phyloP scores from a whole-genome alignment of 2,797 vertebrate species.

The Dendrocincla tyrannina region DNA sequence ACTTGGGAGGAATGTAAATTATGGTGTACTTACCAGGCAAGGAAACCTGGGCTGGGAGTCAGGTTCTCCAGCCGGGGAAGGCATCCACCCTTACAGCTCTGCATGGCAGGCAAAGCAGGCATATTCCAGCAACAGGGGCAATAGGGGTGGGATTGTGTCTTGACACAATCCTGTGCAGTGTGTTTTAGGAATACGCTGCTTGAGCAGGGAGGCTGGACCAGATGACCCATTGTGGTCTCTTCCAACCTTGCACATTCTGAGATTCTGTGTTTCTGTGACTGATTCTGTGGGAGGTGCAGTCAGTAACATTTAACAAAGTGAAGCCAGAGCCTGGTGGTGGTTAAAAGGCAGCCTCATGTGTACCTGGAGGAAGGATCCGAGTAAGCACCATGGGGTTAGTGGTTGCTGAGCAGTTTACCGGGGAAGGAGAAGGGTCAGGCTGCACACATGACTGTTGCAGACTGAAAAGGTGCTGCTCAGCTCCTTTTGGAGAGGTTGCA shows the following conservation, averaged over 20 bases:
- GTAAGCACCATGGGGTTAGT: fast-evolving
- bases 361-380: background rate
- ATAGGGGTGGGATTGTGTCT: background rate
- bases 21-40: background rate
- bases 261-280: background rate
- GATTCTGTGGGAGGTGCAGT: background rate
- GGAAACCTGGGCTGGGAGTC: constrained; percentile 10
- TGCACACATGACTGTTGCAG: too few species aligned
- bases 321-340: background rate
- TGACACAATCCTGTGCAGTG: background rate
- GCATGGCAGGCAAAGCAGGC: background rate
- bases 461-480: background rate
- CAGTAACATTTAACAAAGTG: background rate
- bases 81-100: fast-evolving
- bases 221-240: background rate
- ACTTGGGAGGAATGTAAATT: constrained; percentile 53
- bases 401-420: fast-evolving
- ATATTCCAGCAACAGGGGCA: background rate
- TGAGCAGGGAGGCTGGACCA: background rate
- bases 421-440: background rate
- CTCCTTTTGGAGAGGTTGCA: fast-evolving
- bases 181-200: background rate
- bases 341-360: background rate
- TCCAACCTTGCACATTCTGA: background rate
- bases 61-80: background rate